Evolutionary conservation across 2,797 vertebrate species (phyloP), one percentile per base, ranked within the genome.

Genomic region (Bradypus variegatus): DNA sequence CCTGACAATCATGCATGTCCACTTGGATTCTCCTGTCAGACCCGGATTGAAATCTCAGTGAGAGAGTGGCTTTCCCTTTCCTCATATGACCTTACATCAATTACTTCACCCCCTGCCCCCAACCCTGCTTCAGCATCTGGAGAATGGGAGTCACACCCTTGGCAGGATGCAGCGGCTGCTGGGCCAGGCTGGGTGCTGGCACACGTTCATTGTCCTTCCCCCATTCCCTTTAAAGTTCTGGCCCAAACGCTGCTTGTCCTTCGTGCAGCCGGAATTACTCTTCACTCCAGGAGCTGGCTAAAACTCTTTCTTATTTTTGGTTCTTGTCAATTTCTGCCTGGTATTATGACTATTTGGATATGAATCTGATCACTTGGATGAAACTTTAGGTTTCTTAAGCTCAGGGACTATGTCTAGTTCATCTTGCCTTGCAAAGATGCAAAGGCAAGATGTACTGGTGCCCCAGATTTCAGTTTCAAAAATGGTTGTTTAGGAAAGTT

Each of bases 151-250:
- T 41, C 81, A 18, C 31, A 33, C 29, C 0, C 55, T 5, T 13
- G 19, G 27, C 4, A 33, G 72, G 65, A 16, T 19, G 33, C 21
- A 11, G 1, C 19, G 80, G 19, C 69, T 31, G 48, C 58, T 15
- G 7, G 27, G 3, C 4, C 3, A 9, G 33, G n/a, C 16, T 3
- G 6, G 38, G 62, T 0, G 5, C 62, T 41, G 21, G 67, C 67
- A 14, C 67, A 14, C 14, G 1, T 6, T 8, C 1, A 3, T 3
- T 58, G 45, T 73, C 33, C 82, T 48, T n/a, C 45, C 58, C 50
- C 33, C 13, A 7, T 4, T 64, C 69, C 45, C 69, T 50, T 31
- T 38, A 19, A 18, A 73, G 65, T 25, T 11, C 64, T 64, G 73
- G 15, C 8, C 80, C 11, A 48, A 1, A 3, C 0, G 16, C 41